Base-by-base conservation (phyloP, 2,113 vertebrate genomes). In the Gobio gobio region DNA sequence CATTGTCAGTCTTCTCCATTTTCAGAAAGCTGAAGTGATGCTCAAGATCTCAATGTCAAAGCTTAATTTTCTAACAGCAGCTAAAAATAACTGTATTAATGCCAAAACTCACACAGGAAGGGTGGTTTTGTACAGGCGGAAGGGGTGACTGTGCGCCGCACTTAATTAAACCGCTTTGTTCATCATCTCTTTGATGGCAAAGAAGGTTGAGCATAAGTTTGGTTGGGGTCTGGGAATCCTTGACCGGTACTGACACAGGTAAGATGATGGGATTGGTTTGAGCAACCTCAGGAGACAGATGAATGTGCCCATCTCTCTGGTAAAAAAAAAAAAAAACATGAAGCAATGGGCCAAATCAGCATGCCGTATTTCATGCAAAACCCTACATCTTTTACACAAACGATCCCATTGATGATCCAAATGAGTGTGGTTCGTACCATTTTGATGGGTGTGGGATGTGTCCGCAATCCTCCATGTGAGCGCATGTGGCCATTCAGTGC, bases 401-500 rank as follows among this genome's bases (percentile, higher is more conserved):
- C 14, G 8, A 63, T 26, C n/a, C 40, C 16, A 26, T 24, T 22
- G 10, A 45, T 24, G 5, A 7, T 59, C 9, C 47, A 72, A 75
- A 36, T 54, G 22, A 73, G 43, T 74, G 3, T 45, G 51, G 40
- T 40, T 86, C 86, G 88, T 89, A 96, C 96, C 94, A 94, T 94
- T 93, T 95, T 97, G 90, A 94, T 92, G 87, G 90, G 91, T 72
- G 94, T 91, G 43, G 94, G 92, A 88, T 93, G 94, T 85, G 95
- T 92, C 90, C 95, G 93, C 85, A 95, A 93, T 75, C 96, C 96
- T 84, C 96, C 95, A 0, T 97, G 96, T 78, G 95, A 97, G 84
- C 96, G 93, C 96, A 97, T 96, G 90, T 97, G 96, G 85, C 96
- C 96, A n/a, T 97, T 97, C 18, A 97, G 94, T 83, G 96, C 96